Evolutionary conservation across 2,888 invertebrate genomes (phyloP).

Genomic region (Leptopterna dolabrata): DNA sequence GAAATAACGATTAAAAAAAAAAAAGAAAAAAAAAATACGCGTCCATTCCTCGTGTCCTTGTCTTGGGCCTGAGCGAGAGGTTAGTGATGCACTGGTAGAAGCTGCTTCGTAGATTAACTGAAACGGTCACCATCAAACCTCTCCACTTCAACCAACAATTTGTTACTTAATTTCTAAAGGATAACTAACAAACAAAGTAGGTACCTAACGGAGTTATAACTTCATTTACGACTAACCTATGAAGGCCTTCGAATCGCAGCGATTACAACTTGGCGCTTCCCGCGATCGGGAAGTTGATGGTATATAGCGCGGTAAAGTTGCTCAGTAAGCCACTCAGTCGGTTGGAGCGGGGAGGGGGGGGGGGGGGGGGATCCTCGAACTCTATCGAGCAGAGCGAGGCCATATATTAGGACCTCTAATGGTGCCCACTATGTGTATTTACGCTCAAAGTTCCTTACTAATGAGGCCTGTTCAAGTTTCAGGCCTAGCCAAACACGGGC

Average conservation of each 20-base stretch:
- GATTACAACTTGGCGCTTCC: neutral
- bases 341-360: too few relatives aligned
- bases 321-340: neutral
- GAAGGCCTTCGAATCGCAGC: neutral
- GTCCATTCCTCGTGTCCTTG: too few relatives aligned
- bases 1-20: too few relatives aligned
- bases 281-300: neutral
- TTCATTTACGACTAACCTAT: neutral
- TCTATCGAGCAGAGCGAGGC: slow-evolving; percentile 36
- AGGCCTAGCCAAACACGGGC: slow-evolving; percentile 9
- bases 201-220: too few relatives aligned
- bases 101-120: too few relatives aligned
- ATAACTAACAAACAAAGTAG: too few relatives aligned
- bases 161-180: too few relatives aligned
- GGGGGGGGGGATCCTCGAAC: neutral
- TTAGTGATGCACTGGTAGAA: too few relatives aligned
- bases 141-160: too few relatives aligned
- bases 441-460: slow-evolving; percentile 32
- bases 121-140: too few relatives aligned
- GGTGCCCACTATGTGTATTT: slow-evolving; percentile 39
- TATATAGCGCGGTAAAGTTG: neutral
- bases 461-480: slow-evolving; percentile 36
- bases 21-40: too few relatives aligned
- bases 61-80: too few relatives aligned
- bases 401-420: slow-evolving; percentile 38